These are phyloP conservation scores for Ciona savignyi DNA, from an alignment of 23 tunicate species.

Conservation along the genomic window DNA sequence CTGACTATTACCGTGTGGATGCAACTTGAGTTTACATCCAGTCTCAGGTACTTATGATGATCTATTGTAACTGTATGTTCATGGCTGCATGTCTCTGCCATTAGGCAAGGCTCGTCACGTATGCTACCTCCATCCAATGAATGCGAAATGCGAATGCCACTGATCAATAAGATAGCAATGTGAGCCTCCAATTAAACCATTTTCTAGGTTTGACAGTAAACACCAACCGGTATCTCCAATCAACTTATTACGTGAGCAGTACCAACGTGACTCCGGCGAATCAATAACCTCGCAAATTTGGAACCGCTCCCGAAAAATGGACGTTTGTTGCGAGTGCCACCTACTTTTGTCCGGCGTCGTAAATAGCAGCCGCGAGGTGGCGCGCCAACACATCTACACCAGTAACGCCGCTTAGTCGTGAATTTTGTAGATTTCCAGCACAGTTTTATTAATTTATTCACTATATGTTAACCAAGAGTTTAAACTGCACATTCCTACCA, in stretches of 20 bases:
- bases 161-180: no score
- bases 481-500: neutral
- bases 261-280: neutral
- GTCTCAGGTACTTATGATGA: no score
- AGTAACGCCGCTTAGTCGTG: neutral
- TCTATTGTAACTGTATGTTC: no score
- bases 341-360: conserved; percentile 7
- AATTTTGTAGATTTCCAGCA: no score
- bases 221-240: neutral
- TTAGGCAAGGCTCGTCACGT: no score
- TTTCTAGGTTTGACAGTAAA: no score
- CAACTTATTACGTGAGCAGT: neutral
- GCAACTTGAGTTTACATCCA: no score
- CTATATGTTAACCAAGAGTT: neutral
- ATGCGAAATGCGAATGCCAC: no score
- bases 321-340: conserved; percentile 37
- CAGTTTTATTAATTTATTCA: neutral
- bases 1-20: no score
- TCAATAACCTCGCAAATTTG: conserved; percentile 3
- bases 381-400: neutral
- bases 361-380: neutral
- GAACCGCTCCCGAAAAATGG: conserved; percentile 12
- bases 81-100: no score
- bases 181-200: no score
- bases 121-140: no score